Evolutionary conservation across 1,140 invertebrate species (phyloP).

Genomic region (Campoletis sonorensis): DNA sequence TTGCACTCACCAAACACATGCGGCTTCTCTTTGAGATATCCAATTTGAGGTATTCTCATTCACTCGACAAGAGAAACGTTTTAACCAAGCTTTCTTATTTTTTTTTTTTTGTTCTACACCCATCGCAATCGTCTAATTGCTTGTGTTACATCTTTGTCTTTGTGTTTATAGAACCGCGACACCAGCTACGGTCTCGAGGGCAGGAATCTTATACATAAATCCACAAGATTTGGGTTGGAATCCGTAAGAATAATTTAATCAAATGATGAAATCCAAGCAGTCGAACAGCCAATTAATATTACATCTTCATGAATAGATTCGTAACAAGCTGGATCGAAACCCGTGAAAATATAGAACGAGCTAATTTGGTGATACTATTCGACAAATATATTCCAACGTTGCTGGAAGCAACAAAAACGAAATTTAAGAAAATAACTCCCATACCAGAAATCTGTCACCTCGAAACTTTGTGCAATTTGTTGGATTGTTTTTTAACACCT

Average conservation of each 20-base stretch:
- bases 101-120: neutral
- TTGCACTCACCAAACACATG: slow-evolving; percentile 94
- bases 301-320: slow-evolving; percentile 77
- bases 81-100: no score
- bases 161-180: slow-evolving; percentile 86
- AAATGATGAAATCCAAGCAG: no score
- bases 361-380: slow-evolving; percentile 91
- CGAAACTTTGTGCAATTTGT: slow-evolving; percentile 91
- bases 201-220: slow-evolving; percentile 94
- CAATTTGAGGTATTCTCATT: slow-evolving; percentile 78
- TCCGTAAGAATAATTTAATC: slow-evolving; percentile 81
- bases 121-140: slow-evolving; percentile 11
- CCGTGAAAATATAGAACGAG: slow-evolving; percentile 83
- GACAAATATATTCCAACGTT: slow-evolving; percentile 96
- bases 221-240: slow-evolving; percentile 97
- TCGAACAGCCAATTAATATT: neutral
- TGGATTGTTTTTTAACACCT: slow-evolving; percentile 91
- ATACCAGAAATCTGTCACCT: slow-evolving; percentile 94
- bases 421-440: slow-evolving; percentile 95
- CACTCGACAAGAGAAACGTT: neutral
- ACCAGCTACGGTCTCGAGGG: slow-evolving; percentile 95
- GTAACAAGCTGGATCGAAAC: slow-evolving; percentile 96
- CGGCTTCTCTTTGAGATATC: slow-evolving; percentile 95
- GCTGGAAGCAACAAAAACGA: slow-evolving; percentile 85
- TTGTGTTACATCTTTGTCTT: slow-evolving; percentile 20